Base-by-base conservation (phyloP, 2,888 invertebrate genomes). In the Himalopsyche anomala region DNA sequence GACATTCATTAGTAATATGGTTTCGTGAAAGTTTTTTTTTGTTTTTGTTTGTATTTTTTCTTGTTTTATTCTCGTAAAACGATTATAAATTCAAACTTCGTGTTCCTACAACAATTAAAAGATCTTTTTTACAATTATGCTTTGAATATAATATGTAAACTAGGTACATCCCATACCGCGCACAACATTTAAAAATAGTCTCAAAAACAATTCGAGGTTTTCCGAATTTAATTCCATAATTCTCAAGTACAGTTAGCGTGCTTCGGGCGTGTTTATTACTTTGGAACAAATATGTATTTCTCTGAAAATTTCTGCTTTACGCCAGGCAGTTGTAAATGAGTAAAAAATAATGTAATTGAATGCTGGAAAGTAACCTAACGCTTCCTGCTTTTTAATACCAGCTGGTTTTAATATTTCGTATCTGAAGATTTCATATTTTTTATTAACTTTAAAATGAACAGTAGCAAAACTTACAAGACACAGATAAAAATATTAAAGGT, bases 241-340 rank as follows among this genome's bases (percentile, higher is more conserved):
- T 19, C 11, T 62, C 28, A 28, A 62, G 15, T 28, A 5, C 62
- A 62, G 56, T 62, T 19, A 5, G 6, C 11, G 9, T n/a, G 62
- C 62, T 0, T n/a, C 19, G 28, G 28, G 62, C 62, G 62, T 62
- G 62, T 62, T 62, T 62, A 62, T 62, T 62, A 62, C 62, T 5
- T 62, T 62, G 19, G 19, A 19, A 28, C n/a, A 62, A 62, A 62
- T 62, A 62, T 62, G 62, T 19, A 62, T 19, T 62, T 62, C 62
- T 62, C 62, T 62, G 62, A 62, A 62, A 62, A 62, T 19, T 62
- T 62, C 62, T n/a, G 6, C 28, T 62, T 62, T 28, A 8, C 62
- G 62, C 62, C 19, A 19, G 28, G 28, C 11, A 19, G 11, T 62
- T 62, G 62, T 62, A 62, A 62, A 62, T 62, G 62, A 62, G 19